Conservation (phyloP, 1,140 invertebrate species). For the Triops cancriformis region DNA sequence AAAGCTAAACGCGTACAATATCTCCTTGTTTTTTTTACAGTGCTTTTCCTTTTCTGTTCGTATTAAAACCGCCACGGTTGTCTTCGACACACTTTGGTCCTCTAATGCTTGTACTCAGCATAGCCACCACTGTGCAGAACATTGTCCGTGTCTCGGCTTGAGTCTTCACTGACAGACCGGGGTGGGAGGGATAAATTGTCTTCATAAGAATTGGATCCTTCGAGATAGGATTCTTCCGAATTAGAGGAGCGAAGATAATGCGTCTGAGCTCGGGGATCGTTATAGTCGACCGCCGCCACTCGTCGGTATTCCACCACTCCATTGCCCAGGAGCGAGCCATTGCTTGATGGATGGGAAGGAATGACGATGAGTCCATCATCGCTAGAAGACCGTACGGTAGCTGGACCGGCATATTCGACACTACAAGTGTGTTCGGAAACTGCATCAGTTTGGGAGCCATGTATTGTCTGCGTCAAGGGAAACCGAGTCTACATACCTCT, state of each 20-base stretch:
- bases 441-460: not conserved
- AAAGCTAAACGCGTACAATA: not conserved
- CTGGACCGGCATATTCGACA: not conserved
- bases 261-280: not conserved
- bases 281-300: not conserved
- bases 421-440: not conserved
- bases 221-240: not conserved
- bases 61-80: not conserved
- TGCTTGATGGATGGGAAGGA: slow-evolving; percentile 5
- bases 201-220: not conserved
- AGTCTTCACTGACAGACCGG: not conserved
- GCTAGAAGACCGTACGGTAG: slow-evolving; percentile 4
- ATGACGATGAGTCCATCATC: not conserved
- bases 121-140: not conserved
- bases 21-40: not conserved
- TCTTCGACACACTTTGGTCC: not conserved
- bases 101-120: slow-evolving; percentile 10
- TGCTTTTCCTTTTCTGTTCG: not conserved
- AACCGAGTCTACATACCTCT: not conserved
- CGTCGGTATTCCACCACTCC: not conserved
- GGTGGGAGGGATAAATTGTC: slow-evolving; percentile 5
- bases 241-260: not conserved
- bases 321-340: not conserved
- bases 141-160: not conserved
- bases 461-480: not conserved